Percentiles rank a stretch among this genome's conserved stretches.
Conservation (phyloP, 2,113 vertebrate species). For the Ibidorhyncha struthersii region DNA sequence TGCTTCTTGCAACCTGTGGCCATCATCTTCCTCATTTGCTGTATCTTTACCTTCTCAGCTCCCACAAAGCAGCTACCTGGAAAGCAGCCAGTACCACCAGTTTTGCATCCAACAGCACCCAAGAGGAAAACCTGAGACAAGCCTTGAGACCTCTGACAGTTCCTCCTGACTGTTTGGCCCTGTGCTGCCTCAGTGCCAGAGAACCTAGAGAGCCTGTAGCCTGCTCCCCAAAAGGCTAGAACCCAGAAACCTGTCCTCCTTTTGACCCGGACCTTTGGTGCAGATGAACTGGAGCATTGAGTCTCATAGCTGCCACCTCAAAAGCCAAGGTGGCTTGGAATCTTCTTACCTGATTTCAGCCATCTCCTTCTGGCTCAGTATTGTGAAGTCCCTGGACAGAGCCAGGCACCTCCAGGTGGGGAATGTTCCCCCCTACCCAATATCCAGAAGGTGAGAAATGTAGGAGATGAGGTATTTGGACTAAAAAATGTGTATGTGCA, state of each 20-base stretch:
- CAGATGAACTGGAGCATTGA: neutral
- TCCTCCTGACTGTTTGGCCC: neutral
- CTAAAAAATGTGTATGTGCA: neutral
- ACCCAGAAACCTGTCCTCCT: neutral
- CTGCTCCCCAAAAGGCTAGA: neutral
- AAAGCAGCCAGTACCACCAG: neutral
- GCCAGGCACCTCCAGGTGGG: neutral
- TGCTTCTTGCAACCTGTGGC: neutral
- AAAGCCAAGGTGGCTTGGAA: neutral
- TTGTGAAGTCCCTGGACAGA: neutral
- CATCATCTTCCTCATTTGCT: neutral
- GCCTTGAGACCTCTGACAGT: neutral
- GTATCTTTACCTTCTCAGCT: neutral
- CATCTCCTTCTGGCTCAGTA: neutral
- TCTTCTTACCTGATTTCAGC: neutral
- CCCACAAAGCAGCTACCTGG: neutral
- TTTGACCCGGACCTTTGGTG: neutral
- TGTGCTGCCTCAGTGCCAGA: neutral
- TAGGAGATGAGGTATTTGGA: neutral
- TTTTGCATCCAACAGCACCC: neutral
- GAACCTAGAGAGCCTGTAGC: neutral
- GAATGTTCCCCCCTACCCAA: neutral
- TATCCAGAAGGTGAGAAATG: neutral
- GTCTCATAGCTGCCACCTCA: neutral
- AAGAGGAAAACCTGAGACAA: neutral